These are phyloP conservation scores for Thymelicus acteon DNA, from an alignment of 2,888 invertebrate species.

Conservation along the genomic window DNA sequence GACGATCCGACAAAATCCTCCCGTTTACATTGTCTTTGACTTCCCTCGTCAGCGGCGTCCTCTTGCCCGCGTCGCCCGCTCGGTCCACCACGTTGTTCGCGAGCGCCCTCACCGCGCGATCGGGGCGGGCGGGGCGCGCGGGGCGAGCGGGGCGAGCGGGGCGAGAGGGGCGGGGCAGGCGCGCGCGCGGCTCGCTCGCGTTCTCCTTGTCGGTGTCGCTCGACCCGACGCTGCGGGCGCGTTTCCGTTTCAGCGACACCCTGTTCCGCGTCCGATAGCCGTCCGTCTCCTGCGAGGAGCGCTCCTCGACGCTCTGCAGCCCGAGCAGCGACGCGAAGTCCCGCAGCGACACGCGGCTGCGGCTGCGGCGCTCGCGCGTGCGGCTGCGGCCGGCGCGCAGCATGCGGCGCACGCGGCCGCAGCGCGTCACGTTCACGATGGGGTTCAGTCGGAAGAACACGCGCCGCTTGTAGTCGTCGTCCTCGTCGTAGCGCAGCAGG, in stretches of 20 bases:
- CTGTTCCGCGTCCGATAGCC: background rate
- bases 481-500: slow-evolving; percentile 51
- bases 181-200: background rate
- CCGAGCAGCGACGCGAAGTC: slow-evolving; percentile 57
- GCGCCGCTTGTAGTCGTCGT: slow-evolving; percentile 50
- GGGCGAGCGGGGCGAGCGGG: no score
- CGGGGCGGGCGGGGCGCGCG: no score
- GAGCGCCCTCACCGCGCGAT: no score
- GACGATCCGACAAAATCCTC: background rate
- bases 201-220: slow-evolving; percentile 23
- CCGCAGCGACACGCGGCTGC: slow-evolving; percentile 39
- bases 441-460: slow-evolving; percentile 64
- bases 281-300: slow-evolving; percentile 7
- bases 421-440: slow-evolving; percentile 54
- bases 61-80: background rate
- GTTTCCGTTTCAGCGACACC: background rate
- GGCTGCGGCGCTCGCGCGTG: background rate
- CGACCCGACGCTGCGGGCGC: background rate
- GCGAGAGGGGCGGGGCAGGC: no score
- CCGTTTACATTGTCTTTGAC: background rate
- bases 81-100: no score
- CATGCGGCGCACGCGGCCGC: slow-evolving; percentile 44
- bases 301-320: slow-evolving; percentile 46
- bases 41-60: background rate
- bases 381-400: slow-evolving; percentile 17